These are phyloP conservation scores for Notoglanidium macrostoma DNA, from an alignment of 2,797 vertebrate species.

Conservation along the genomic window DNA sequence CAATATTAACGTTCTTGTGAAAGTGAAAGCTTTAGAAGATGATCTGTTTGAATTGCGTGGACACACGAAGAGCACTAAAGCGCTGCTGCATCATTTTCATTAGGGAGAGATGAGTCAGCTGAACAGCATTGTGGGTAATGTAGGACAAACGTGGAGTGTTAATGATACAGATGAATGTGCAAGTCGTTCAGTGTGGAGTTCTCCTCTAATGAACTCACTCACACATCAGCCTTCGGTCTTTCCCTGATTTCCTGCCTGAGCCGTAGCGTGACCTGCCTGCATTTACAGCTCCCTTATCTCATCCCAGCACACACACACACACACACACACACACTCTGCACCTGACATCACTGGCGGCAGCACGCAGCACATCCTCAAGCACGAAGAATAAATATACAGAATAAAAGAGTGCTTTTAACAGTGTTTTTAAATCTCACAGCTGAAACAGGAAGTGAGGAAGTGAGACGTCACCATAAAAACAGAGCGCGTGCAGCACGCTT, in stretches of 20 bases:
- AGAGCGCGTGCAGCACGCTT: background rate
- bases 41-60: background rate
- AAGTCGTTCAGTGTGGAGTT: background rate
- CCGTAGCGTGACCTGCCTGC: constrained; percentile 54
- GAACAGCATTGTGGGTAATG: background rate
- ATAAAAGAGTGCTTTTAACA: background rate
- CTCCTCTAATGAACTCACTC: background rate
- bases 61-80: background rate
- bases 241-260: background rate
- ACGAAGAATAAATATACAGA: background rate
- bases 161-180: background rate
- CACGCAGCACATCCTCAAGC: background rate
- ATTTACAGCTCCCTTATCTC: constrained; percentile 47
- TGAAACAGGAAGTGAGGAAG: background rate
- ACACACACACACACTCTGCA: background rate
- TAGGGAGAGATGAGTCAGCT: background rate
- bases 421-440: background rate
- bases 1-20: background rate
- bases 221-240: background rate
- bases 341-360: background rate
- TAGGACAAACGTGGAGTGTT: background rate
- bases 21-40: background rate
- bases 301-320: constrained; percentile 1
- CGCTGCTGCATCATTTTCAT: background rate
- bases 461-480: background rate